phyloP scores from a whole-genome alignment of 2,888 invertebrate species.

The Tholera decimalis region DNA sequence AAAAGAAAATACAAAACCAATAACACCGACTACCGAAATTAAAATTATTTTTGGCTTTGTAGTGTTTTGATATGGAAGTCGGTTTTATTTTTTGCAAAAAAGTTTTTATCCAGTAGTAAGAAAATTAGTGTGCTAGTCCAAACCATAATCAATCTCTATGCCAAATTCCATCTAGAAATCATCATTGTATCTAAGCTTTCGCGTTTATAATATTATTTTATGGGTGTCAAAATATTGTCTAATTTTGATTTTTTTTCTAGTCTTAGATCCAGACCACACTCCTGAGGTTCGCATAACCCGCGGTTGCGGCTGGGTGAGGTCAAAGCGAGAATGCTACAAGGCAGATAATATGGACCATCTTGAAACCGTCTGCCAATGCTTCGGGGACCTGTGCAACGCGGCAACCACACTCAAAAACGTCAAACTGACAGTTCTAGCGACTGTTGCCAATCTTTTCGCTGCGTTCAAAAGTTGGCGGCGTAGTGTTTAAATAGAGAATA shows the following conservation, averaged over 20 bases:
- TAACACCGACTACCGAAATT: too few relatives aligned
- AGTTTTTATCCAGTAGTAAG: too few relatives aligned
- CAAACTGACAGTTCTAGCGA: slow-evolving; percentile 68
- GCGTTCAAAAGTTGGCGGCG: slow-evolving; percentile 70
- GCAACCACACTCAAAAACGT: slow-evolving; percentile 68
- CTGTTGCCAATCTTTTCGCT: slow-evolving; percentile 63
- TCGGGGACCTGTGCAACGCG: slow-evolving; percentile 91
- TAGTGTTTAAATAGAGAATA: slow-evolving; percentile 35
- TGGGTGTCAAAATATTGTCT: neutral
- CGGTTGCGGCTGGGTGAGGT: slow-evolving; percentile 91
- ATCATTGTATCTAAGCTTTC: too few relatives aligned
- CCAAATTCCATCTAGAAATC: too few relatives aligned
- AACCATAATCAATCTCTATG: too few relatives aligned
- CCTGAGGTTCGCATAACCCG: slow-evolving; percentile 88
- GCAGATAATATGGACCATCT: slow-evolving; percentile 92
- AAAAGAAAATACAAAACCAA: too few relatives aligned
- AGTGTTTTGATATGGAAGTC: too few relatives aligned
- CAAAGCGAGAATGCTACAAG: slow-evolving; percentile 88
- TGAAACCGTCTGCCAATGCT: slow-evolving; percentile 92
- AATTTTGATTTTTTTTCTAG: slow-evolving; percentile 69
- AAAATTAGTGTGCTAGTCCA: too few relatives aligned
- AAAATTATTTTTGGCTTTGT: too few relatives aligned
- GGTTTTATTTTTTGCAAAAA: too few relatives aligned
- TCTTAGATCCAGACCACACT: slow-evolving; percentile 76
- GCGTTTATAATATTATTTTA: too few relatives aligned